A percentile compares a stretch with the other conserved stretches of the same genome.
These are phyloP conservation scores for Aradophagus sp. DNA, from an alignment of 1,140 invertebrate species.

Conservation along the genomic window DNA sequence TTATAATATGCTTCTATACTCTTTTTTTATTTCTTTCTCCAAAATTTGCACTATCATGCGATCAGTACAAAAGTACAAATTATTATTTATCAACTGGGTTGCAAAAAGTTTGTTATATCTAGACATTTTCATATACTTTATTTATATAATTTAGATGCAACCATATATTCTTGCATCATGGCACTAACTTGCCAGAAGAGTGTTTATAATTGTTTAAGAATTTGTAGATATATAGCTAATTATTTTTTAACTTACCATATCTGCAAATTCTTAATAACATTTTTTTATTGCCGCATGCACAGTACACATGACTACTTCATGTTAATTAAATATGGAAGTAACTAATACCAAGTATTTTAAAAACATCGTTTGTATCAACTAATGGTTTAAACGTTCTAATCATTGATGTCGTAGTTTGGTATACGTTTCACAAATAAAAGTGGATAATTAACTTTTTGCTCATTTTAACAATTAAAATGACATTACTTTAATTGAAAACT, in stretches of 20 bases:
- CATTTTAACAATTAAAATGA: too few species aligned
- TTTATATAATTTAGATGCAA: conserved; percentile 1
- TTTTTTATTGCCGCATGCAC: conserved; percentile 46
- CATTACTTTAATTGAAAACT: too few species aligned
- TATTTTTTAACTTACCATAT: not conserved
- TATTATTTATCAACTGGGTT: conserved; percentile 18
- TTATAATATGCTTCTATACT: too few species aligned
- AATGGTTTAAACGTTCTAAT: conserved; percentile 51
- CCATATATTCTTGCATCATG: conserved; percentile 24
- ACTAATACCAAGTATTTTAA: conserved; percentile 41
- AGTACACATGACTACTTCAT: conserved; percentile 20
- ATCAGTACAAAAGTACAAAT: conserved; percentile 29
- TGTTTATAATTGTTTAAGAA: conserved; percentile 18
- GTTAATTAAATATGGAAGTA: conserved; percentile 36
- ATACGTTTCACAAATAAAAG: conserved; percentile 17
- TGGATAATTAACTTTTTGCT: too few species aligned
- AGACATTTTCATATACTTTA: conserved; percentile 6
- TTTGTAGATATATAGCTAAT: conserved; percentile 4
- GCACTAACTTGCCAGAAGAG: conserved; percentile 36
- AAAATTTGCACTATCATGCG: conserved; percentile 1
- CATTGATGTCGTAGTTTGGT: conserved; percentile 39
- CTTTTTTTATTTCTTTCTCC: conserved; percentile 4
- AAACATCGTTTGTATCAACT: conserved; percentile 34
- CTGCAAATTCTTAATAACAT: conserved; percentile 18
- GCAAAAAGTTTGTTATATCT: conserved; percentile 24